Base-by-base conservation (phyloP, 2,797 vertebrate species). In the Onychomys torridus region DNA sequence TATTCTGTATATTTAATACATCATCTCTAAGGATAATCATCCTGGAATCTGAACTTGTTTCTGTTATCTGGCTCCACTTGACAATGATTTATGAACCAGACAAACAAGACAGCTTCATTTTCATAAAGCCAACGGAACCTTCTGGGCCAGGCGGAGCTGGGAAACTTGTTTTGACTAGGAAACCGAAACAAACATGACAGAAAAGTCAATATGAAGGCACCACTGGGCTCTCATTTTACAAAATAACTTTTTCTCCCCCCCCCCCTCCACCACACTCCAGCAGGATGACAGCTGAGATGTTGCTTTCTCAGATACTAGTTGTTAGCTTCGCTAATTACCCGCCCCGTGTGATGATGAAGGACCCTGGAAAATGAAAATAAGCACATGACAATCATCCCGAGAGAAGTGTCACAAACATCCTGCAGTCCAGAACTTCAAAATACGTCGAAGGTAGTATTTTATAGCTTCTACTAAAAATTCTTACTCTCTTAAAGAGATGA, bases 31-130 rank as follows among this genome's bases (percentile, higher is more conserved):
- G 98, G 98, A 98, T 98, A 98, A 99, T 99, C 98, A 98, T 97
- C 98, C 97, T 97, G 98, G 98, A 98, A 99, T 99, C 98, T 98
- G 98, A 98, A 98, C 98, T 98, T 98, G 98, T 98, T 98, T 98
- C 98, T 98, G 97, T 98, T 98, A 97, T 98, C 98, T 98, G 97
- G 97, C 98, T 96, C 94, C 23, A 91, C 97, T 96, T 99, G 98
- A 99, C 99, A 99, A 98, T 99, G 99, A 99, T 99, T 99, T 99
- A 99, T 99, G 98, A 98, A 98, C 97, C 98, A 98, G 98, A 98
- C 55, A 98, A 99, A 99, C 98, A 98, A 98, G 99, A 98, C 98
- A 98, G 98, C 98, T 99, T 99, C 98, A 99, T 99, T 99, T 99
- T 99, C 98, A 98, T 98, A 98, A 98, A 98, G 98, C 98, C 98